Conservation (phyloP, 2,888 invertebrate species). For the Ypsolopha sequella region DNA sequence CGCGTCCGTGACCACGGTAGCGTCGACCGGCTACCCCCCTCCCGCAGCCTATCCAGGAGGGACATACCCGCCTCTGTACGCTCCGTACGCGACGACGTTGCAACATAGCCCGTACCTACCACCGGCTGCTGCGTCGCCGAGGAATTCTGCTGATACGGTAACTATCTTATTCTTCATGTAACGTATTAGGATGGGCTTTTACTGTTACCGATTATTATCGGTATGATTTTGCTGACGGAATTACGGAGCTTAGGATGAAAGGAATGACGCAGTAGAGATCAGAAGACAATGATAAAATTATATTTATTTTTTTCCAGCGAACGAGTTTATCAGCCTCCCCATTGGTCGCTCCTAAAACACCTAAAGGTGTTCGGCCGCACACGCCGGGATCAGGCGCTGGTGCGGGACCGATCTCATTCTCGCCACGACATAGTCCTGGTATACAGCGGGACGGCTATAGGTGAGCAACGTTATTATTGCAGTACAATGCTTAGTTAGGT, state of each 20-base stretch:
- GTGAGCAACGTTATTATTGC: constrained; percentile 45
- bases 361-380: constrained; percentile 58
- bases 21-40: constrained; percentile 71
- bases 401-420: constrained; percentile 71
- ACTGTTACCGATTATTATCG: too few relatives aligned
- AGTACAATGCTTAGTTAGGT: too few relatives aligned
- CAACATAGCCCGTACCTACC: constrained; percentile 82
- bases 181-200: too few relatives aligned
- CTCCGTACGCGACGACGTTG: constrained; percentile 80
- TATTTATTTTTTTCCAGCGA: constrained; percentile 32
- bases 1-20: constrained; percentile 19
- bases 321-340: constrained; percentile 60
- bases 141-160: constrained; percentile 70
- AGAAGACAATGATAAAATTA: too few relatives aligned
- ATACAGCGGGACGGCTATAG: constrained; percentile 90
- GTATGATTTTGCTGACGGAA: too few relatives aligned
- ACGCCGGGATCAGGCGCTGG: constrained; percentile 59
- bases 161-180: constrained; percentile 11
- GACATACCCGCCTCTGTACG: constrained; percentile 76
- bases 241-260: too few relatives aligned
- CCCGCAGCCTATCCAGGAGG: constrained; percentile 81
- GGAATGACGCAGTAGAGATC: too few relatives aligned
- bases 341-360: constrained; percentile 62
- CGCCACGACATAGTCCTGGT: constrained; percentile 82
- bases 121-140: constrained; percentile 73